Evolutionary conservation across 2,888 invertebrate genomes (phyloP), one percentile per base, ranked within the genome.

Genomic region (Drosophila anceps): DNA sequence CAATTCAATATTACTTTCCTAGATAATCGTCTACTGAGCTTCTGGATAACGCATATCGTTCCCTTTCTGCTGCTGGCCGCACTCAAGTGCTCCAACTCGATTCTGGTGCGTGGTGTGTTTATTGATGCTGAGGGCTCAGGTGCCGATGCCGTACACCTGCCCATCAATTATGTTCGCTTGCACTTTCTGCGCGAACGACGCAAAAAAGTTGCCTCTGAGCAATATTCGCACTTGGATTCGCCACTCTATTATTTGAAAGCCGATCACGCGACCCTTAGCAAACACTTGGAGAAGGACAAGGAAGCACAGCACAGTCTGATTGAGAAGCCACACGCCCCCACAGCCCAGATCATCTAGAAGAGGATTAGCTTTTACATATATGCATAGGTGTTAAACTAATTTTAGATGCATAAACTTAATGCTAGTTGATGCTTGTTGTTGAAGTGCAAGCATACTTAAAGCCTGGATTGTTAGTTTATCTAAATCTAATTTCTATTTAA

Each of bases 41-140:
- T 96, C 92, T 96, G 96, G 96, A 94, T 96, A 73, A 96, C 96
- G 0, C 96, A 97, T 92, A 93, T 95, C 81, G 94, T 96, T 69
- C 96, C 97, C 76, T 94, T 97, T 73, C 91, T 95, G 0, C 93
- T 97, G 43, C 94, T 97, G 59, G 95, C 97, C 59, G 94, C 97
- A 10, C 94, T 98, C 61, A 97, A 97, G 91, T 97, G 97, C 90
- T 96, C 97, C 82, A 98, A 98, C 93, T 97, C 97, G 0, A 94
- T 98, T 60, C 94, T 98, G 73, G 97, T 97, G 4, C 94, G 97
- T 50, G 98, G 98, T 0, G 97, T 98, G 2, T 97, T 96, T 92
- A 96, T 97, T 61, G 98, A 98, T 92, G 97, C 96, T 0, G 97
- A 97, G 85, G 97, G 97, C 82, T 95, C 96, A 0, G 96, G 95